Evolutionary conservation across 2,797 vertebrate species (phyloP).

Genomic region (Chaetodon trifasciatus): DNA sequence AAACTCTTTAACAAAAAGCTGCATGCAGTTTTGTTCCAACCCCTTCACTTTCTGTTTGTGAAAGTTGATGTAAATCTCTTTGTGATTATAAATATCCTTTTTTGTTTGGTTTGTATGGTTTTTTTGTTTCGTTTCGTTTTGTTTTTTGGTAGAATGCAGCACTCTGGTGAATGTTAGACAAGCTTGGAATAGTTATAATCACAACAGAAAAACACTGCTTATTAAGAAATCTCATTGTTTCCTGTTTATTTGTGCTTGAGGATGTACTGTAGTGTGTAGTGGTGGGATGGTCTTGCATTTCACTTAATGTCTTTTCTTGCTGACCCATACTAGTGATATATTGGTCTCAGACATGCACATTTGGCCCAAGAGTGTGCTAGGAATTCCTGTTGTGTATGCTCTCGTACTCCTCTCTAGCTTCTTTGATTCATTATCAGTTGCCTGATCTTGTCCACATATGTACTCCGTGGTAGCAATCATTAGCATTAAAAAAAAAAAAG

Average conservation of each 20-base stretch:
- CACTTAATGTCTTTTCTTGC: constrained; percentile 79
- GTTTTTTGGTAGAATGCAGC: constrained; percentile 91
- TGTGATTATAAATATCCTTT: constrained; percentile 87
- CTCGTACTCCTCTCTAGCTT: constrained; percentile 41
- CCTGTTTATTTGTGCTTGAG: constrained; percentile 86
- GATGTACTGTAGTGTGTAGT: constrained; percentile 88
- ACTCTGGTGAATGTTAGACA: constrained; percentile 91
- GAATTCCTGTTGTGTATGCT: constrained; percentile 72
- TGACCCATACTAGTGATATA: constrained; percentile 77
- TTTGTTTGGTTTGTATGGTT: constrained; percentile 86
- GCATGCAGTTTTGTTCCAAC: constrained; percentile 84
- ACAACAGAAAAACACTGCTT: constrained; percentile 80
- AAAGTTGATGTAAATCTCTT: constrained; percentile 87
- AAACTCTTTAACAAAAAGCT: constrained; percentile 87
- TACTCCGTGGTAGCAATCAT: constrained; percentile 10
- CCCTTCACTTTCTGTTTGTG: constrained; percentile 83
- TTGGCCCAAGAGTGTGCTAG: constrained; percentile 64
- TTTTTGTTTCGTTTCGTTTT: constrained; percentile 83
- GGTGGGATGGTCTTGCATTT: constrained; percentile 93
- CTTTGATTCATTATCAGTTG: constrained; percentile 54
- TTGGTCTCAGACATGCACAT: constrained; percentile 66
- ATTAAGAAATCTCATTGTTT: constrained; percentile 90
- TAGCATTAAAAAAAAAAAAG: constrained; percentile 24
- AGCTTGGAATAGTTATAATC: constrained; percentile 93
- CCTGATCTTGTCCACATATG: constrained; percentile 35